Base-by-base conservation (phyloP, 2,113 vertebrate genomes). In the Chaetura pelagica region DNA sequence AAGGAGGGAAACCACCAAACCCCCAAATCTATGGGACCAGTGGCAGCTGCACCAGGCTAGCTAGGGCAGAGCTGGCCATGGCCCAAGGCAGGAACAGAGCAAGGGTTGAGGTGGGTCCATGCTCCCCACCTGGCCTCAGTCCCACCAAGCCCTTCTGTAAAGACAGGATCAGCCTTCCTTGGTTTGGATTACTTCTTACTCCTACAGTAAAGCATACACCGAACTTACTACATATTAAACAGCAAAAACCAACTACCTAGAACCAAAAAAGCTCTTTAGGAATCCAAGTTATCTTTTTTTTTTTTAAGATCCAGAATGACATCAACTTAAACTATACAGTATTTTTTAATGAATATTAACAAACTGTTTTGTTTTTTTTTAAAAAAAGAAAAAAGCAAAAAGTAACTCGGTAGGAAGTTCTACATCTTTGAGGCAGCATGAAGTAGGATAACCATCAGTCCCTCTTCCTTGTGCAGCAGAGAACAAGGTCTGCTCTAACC, bases 261-360 rank as follows among this genome's bases (percentile, higher is more conserved):
- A 98, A 97, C 89, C 83, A 93, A 96, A 85, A 85, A 82, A 76
- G 29, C 72, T 94, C 87, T 96, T 93, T 95, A 95, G 96, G 97
- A 97, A 97, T 69, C 59, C 91, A 90, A 81, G 95, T 86, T 85
- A 96, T 64, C 85, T 94, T 77, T 90, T 90, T 91, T 74, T 12
- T 90, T 90, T 91, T 74, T 67, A 96, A 94, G 95, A 97, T 90
- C 74, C 93, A 95, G 93, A 96, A 95, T 86, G 94, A 97, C 93
- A 88, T 87, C 88, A 87, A 91, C 88, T 96, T 97, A 97, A 97
- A 97, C 97, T 98, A 97, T 96, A 97, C 93, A 96, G 72, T 84
- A 78, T 92, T 91, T 94, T 96, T 94, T 91, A 95, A 97, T 97
- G 79, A 97, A 96, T 77, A 97, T 94, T 97, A 98, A 98, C 94